Percentiles rank a stretch among this genome's conserved stretches.
These are phyloP conservation scores for Drosophila repleta DNA, from an alignment of 1,140 invertebrate genomes.

Conservation along the genomic window DNA sequence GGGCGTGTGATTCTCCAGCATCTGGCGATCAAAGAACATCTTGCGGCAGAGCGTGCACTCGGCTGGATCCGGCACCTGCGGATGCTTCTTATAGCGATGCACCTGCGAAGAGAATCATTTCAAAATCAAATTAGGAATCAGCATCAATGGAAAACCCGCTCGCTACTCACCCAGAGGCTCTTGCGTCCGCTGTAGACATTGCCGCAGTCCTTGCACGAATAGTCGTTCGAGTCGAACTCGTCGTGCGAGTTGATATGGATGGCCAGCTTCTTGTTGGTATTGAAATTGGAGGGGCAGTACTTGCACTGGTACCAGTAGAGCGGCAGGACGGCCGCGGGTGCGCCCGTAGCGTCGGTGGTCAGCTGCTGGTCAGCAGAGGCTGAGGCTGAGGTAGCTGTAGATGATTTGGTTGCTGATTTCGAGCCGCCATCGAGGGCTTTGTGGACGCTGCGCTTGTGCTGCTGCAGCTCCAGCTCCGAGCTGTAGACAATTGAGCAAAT, in stretches of 20 bases:
- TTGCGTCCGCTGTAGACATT: slow-evolving; percentile 83
- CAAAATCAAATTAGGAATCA: no score
- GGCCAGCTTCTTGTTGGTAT: slow-evolving; percentile 83
- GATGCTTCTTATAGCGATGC: slow-evolving; percentile 84
- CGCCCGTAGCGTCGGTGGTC: no score
- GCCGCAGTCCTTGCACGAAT: slow-evolving; percentile 83
- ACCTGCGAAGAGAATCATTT: no score
- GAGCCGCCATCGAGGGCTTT: slow-evolving; percentile 25
- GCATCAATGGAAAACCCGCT: no score
- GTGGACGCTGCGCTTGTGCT: slow-evolving; percentile 71
- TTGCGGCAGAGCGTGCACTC: slow-evolving; percentile 80
- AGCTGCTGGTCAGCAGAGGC: slow-evolving; percentile 25
- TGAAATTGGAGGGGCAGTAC: slow-evolving; percentile 82
- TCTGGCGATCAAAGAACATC: slow-evolving; percentile 80
- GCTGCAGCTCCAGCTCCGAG: slow-evolving; percentile 67
- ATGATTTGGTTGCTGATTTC: slow-evolving; percentile 21
- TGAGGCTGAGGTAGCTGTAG: slow-evolving; percentile 14
- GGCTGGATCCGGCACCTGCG: slow-evolving; percentile 75
- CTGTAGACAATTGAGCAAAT: slow-evolving; percentile 81
- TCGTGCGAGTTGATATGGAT: slow-evolving; percentile 83
- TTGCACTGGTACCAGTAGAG: slow-evolving; percentile 83
- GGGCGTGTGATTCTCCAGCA: slow-evolving; percentile 80
- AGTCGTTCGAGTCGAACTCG: slow-evolving; percentile 82
- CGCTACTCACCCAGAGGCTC: slow-evolving; percentile 80
- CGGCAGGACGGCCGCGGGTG: slow-evolving; percentile 46